Evolutionary conservation across 2,113 vertebrate species (phyloP).

Genomic region (Sigmodon hispidus): DNA sequence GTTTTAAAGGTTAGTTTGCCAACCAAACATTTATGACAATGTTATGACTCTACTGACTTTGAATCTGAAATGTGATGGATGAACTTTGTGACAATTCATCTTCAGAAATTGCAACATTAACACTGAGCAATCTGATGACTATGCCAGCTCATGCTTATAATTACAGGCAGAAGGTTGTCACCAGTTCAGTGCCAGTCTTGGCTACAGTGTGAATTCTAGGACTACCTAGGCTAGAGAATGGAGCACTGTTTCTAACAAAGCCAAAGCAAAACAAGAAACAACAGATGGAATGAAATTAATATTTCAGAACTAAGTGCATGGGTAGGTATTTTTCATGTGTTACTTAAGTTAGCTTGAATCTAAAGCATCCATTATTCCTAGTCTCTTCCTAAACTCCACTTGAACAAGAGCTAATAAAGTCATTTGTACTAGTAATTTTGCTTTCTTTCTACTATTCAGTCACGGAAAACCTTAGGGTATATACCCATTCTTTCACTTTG

Average conservation of each 20-base stretch:
- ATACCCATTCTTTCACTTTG: background rate
- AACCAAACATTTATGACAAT: background rate
- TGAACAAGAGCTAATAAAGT: background rate
- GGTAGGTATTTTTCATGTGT: background rate
- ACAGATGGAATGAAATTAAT: no score
- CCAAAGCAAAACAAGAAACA: background rate
- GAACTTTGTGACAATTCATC: background rate
- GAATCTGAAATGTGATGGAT: background rate
- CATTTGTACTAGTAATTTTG: background rate
- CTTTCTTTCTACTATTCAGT: background rate
- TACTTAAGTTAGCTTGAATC: background rate
- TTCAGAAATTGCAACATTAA: background rate
- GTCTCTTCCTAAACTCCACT: background rate
- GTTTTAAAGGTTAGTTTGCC: background rate
- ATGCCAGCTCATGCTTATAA: background rate
- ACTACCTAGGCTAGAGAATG: background rate
- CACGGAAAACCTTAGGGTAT: background rate
- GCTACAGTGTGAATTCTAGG: background rate
- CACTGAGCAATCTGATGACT: background rate
- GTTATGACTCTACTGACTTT: background rate
- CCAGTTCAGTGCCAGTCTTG: background rate
- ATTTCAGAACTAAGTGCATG: background rate
- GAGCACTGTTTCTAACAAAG: background rate
- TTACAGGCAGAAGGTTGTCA: no score
- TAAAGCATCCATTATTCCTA: background rate